These are phyloP conservation scores for Esox lucius DNA, from an alignment of 2,797 vertebrate genomes.

Conservation along the genomic window DNA sequence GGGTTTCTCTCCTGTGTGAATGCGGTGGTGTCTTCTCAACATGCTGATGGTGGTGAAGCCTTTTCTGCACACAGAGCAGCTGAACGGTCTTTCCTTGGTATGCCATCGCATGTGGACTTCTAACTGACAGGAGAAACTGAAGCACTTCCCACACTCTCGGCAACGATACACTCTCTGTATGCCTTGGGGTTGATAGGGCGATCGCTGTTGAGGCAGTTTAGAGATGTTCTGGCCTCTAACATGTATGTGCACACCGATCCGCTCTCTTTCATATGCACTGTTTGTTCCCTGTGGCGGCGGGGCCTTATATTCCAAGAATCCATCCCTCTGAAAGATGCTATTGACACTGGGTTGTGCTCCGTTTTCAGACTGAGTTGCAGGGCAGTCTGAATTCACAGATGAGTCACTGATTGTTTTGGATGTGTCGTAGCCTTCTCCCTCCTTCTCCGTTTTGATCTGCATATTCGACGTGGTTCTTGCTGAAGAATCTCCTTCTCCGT, in stretches of 20 bases:
- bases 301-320: background rate
- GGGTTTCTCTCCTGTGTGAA: constrained; percentile 71
- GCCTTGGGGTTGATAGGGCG: constrained; percentile 45
- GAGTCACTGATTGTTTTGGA: constrained; percentile 16
- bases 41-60: constrained; percentile 72
- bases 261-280: constrained; percentile 41
- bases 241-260: constrained; percentile 23
- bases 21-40: constrained; percentile 71
- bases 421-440: constrained; percentile 25
- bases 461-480: background rate
- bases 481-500: constrained; percentile 20
- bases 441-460: constrained; percentile 48
- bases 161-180: constrained; percentile 68
- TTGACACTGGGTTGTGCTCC: background rate
- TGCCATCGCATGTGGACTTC: constrained; percentile 76
- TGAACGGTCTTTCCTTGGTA: constrained; percentile 74
- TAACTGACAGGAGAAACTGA: constrained; percentile 72
- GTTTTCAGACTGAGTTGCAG: constrained; percentile 12
- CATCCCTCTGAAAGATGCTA: constrained; percentile 14
- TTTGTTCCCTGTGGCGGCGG: constrained; percentile 29
- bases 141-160: constrained; percentile 68
- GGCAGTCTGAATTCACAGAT: constrained; percentile 16
- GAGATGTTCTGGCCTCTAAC: constrained; percentile 41
- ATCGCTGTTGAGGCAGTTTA: constrained; percentile 28
- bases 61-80: constrained; percentile 65